phyloP scores from a whole-genome alignment of 2,797 vertebrate genomes.

The Halcyon chelicuti region DNA sequence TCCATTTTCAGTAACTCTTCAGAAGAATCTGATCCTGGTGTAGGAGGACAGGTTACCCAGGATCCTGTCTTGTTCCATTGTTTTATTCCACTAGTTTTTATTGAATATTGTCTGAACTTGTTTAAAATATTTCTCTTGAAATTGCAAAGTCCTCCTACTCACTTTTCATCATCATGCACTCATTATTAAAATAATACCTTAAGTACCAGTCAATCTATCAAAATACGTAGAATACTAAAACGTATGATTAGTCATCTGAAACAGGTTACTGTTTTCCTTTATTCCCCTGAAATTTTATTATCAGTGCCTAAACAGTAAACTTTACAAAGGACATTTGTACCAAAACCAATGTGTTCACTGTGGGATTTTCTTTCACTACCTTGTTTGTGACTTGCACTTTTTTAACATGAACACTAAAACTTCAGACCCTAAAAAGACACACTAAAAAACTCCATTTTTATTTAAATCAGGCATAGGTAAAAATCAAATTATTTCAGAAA shows the following conservation, averaged over 20 bases:
- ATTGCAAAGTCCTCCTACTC: background rate
- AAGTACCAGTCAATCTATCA: background rate
- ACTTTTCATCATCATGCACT: background rate
- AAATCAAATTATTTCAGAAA: background rate
- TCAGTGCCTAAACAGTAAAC: background rate
- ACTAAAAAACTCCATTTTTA: background rate
- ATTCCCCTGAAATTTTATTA: background rate
- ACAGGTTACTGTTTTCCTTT: background rate
- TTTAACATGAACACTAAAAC: background rate
- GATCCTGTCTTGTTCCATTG: background rate
- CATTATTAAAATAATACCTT: background rate
- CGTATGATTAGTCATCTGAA: background rate
- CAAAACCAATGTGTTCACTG: background rate
- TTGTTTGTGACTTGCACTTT: background rate
- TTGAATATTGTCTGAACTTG: background rate
- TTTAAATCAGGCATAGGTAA: background rate
- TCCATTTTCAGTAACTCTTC: background rate
- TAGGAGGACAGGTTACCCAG: background rate
- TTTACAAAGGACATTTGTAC: background rate
- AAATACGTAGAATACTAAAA: background rate
- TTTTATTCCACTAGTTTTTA: background rate
- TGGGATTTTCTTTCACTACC: background rate
- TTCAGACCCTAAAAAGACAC: background rate
- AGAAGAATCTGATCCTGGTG: background rate
- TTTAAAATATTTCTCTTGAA: constrained; percentile 11